phyloP scores from a whole-genome alignment of 2,113 vertebrate genomes.

The Microcebus jonahi region DNA sequence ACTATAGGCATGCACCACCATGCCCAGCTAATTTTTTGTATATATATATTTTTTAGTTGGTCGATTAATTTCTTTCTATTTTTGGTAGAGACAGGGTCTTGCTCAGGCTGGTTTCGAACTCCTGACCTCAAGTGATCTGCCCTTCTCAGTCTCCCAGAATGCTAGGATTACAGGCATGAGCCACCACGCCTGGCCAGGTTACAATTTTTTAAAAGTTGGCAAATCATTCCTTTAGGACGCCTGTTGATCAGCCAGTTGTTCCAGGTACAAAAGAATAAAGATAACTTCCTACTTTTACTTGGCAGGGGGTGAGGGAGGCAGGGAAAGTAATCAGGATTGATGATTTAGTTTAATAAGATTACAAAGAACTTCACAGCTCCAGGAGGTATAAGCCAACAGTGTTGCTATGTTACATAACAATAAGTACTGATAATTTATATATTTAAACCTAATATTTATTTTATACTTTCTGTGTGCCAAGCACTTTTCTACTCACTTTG shows the following conservation, averaged over 20 bases:
- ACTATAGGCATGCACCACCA: too few species aligned
- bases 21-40: too few species aligned
- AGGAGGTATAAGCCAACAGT: background rate
- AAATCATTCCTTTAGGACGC: background rate
- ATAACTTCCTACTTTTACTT: background rate
- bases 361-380: background rate
- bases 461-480: background rate
- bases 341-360: background rate
- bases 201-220: background rate
- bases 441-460: slow-evolving; percentile 12
- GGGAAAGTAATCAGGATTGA: background rate
- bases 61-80: too few species aligned
- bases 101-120: too few species aligned
- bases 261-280: background rate
- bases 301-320: background rate
- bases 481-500: slow-evolving; percentile 13
- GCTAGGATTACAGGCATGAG: too few species aligned
- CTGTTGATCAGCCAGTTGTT: background rate
- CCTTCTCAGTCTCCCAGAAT: too few species aligned
- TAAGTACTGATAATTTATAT: background rate
- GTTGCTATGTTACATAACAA: background rate
- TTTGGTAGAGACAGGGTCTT: too few species aligned
- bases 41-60: too few species aligned
- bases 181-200: background rate
- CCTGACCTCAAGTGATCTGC: too few species aligned